Evolutionary conservation across 2,888 invertebrate species (phyloP).

Genomic region (Troides oblongomaculatus): DNA sequence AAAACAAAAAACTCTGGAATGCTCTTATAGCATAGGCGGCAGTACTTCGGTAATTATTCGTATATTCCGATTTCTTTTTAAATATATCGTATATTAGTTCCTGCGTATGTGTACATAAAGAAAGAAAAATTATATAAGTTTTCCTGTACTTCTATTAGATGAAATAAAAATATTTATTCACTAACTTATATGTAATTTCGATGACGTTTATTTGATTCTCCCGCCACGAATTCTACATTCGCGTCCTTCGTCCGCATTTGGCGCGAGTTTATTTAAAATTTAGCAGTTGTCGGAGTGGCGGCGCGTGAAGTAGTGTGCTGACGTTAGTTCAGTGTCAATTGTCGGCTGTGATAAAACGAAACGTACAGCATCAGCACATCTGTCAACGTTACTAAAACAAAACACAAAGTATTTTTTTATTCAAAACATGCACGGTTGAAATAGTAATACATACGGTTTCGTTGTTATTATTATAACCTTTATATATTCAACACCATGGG

Average conservation of each 20-base stretch:
- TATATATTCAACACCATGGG: slow-evolving; percentile 43
- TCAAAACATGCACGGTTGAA: slow-evolving; percentile 30
- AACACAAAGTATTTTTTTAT: slow-evolving; percentile 25
- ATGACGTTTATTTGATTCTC: slow-evolving; percentile 21
- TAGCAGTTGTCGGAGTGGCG: slow-evolving; percentile 67
- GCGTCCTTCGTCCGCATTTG: slow-evolving; percentile 42
- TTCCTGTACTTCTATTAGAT: no score
- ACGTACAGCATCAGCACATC: slow-evolving; percentile 46
- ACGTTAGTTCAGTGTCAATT: slow-evolving; percentile 34
- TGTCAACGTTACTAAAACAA: slow-evolving; percentile 35
- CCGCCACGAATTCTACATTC: slow-evolving; percentile 28
- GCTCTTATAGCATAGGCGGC: no score
- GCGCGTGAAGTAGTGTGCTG: slow-evolving; percentile 51
- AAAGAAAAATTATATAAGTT: no score
- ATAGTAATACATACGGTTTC: slow-evolving; percentile 23
- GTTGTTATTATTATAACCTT: slow-evolving; percentile 28
- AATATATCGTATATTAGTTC: no score
- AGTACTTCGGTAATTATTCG: no score
- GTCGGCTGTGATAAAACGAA: slow-evolving; percentile 51
- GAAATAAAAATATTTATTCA: no score
- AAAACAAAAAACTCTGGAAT: no score
- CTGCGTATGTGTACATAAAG: no score
- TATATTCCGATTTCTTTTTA: no score
- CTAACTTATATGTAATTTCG: neutral
- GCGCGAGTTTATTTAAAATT: slow-evolving; percentile 48